Evolutionary conservation across 2,797 vertebrate species (phyloP), one percentile per base, ranked within the genome.

Genomic region (Squalus acanthias): DNA sequence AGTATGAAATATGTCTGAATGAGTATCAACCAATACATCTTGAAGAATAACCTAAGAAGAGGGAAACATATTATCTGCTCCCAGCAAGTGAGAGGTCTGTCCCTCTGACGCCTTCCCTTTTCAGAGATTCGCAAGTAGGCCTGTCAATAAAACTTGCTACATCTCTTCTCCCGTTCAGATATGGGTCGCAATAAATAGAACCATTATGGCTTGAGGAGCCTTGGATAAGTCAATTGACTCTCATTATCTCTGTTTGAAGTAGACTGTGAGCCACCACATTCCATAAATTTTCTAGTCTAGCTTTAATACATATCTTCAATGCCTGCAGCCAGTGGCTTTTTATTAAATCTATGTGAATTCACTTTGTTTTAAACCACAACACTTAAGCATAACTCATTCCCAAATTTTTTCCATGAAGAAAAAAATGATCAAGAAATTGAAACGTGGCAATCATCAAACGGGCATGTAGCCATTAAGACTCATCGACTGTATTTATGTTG

Each of bases 141-240:
- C 29, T 33, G 0, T n/a, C 12, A 91, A 60, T 63, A 65, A 63
- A 63, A 33, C 57, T 63, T 1, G 29, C 29, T 15, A 1, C 88
- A 65, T 63, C 29, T 17, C 88, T 33, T n/a, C 88, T 17, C 33
- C 88, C 46, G 5, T 82, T 46, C 3, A 15, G 79, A 82, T 82
- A 46, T 82, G 7, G 3, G 76, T 57, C 53, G 5, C 2, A 57
- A 57, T 65, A 91, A 65, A 17, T 6, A 33, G 57, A 63, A 15
- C 26, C 26, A 91, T 60, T 63, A 91, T 63, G 88, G 57, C 60
- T 63, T 91, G 29, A 91, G 33, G 88, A n/a, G 29, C 17, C 57
- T 91, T 91, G 88, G 29, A 91, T 60, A 29, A 91, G 88, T 60
- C 26, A 91, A 91, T 29, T 91, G 29, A 92, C 60, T n/a, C 60